Conservation (phyloP, 1,140 invertebrate species). For the Lasaia peninsularis region DNA sequence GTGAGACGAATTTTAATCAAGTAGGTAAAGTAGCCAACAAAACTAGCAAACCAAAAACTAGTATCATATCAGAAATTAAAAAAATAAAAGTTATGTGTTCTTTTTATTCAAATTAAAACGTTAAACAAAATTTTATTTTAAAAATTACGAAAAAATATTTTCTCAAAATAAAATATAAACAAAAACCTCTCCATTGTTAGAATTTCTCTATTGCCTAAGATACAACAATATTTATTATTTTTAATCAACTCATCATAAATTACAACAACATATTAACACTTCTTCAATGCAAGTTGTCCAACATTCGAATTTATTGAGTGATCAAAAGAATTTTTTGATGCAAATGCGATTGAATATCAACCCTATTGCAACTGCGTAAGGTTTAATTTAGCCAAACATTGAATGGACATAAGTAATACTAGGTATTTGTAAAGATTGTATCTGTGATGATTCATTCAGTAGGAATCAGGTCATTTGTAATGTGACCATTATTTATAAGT, state of each 20-base stretch:
- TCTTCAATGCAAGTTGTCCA: slow-evolving; percentile 19
- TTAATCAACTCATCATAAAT: slow-evolving; percentile 3
- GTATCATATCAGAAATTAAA: too few relatives aligned
- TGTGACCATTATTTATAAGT: background rate
- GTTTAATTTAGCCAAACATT: background rate
- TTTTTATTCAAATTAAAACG: too few relatives aligned
- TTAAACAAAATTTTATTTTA: too few relatives aligned
- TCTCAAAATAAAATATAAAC: too few relatives aligned
- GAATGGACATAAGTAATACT: slow-evolving; percentile 3
- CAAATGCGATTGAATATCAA: slow-evolving; percentile 8
- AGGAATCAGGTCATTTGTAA: slow-evolving; percentile 27
- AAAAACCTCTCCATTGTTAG: background rate
- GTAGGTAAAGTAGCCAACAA: too few relatives aligned
- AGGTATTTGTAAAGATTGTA: slow-evolving; percentile 22
- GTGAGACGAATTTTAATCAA: too few relatives aligned
- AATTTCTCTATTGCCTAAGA: background rate
- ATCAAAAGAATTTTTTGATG: slow-evolving; percentile 31
- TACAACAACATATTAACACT: background rate
- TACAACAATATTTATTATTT: background rate
- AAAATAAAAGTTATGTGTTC: too few relatives aligned
- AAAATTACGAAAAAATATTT: too few relatives aligned
- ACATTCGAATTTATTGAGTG: slow-evolving; percentile 32
- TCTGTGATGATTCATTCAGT: slow-evolving; percentile 31
- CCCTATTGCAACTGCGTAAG: slow-evolving; percentile 4
- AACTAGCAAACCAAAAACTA: too few relatives aligned